Evolutionary conservation across 1,140 invertebrate species (phyloP).

Genomic region (Phenacoccus solenopsis): DNA sequence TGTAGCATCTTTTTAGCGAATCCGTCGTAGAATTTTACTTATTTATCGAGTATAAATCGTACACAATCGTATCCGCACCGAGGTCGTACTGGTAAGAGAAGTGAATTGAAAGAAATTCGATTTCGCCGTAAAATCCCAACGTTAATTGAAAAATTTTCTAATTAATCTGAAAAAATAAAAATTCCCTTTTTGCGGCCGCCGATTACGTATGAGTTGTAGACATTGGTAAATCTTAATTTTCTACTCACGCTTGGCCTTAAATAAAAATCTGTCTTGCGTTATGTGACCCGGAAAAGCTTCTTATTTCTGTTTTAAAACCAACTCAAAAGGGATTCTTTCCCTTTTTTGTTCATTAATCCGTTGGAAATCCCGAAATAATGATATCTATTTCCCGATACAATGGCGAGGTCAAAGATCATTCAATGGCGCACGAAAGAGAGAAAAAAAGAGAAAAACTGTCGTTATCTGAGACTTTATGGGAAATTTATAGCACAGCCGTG

Average conservation of each 20-base stretch:
- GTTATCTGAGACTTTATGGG: not conserved
- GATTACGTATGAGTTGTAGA: too few relatives aligned
- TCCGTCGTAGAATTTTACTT: too few relatives aligned
- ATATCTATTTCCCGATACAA: not conserved
- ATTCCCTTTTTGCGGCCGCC: too few relatives aligned
- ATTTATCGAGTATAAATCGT: too few relatives aligned
- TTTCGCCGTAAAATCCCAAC: too few relatives aligned
- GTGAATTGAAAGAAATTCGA: too few relatives aligned
- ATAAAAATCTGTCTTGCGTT: not conserved
- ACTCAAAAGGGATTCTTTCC: not conserved
- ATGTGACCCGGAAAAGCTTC: not conserved
- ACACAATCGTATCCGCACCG: too few relatives aligned
- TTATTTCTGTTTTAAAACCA: not conserved
- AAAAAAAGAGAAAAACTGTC: not conserved
- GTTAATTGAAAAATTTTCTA: too few relatives aligned
- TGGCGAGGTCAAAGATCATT: not conserved
- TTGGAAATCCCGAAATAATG: not conserved
- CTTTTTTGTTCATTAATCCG: not conserved
- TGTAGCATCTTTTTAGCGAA: too few relatives aligned
- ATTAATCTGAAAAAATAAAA: too few relatives aligned
- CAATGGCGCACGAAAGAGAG: not conserved
- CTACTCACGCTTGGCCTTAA: not conserved
- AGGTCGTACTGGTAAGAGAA: too few relatives aligned
- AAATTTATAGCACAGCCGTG: not conserved
- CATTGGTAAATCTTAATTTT: too few relatives aligned